Conservation (phyloP, 2,797 vertebrate genomes). For the Cichlasoma orientale region DNA sequence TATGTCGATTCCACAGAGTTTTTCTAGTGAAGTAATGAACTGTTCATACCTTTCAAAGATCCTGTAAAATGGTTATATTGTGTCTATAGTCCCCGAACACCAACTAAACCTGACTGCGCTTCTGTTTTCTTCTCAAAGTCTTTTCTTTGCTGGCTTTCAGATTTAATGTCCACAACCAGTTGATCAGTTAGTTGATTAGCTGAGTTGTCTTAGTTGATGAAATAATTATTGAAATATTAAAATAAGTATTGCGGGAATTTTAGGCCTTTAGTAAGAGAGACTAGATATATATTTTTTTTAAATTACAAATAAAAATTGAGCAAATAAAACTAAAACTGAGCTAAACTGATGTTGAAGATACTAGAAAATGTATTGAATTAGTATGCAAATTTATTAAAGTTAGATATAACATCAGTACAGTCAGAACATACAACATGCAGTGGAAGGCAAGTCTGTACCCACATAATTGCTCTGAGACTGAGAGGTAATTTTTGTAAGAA, state of each 20-base stretch:
- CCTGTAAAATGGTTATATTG: neutral
- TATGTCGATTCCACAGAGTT: neutral
- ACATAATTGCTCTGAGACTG: neutral
- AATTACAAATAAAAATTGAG: neutral
- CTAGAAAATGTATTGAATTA: neutral
- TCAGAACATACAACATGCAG: neutral
- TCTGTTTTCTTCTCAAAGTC: neutral
- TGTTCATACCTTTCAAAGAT: neutral
- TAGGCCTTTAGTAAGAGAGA: neutral
- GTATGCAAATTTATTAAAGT: neutral
- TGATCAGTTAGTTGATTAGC: neutral
- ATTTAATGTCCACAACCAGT: neutral
- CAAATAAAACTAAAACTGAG: neutral
- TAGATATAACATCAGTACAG: neutral
- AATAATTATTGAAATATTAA: no score
- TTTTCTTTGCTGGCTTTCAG: neutral
- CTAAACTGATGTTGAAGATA: no score
- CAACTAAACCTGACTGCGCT: no score
- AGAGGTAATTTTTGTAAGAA: neutral
- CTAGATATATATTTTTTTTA: neutral
- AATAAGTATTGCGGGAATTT: neutral
- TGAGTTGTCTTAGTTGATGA: neutral
- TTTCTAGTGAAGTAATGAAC: neutral
- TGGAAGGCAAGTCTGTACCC: neutral
- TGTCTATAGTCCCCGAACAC: neutral